phyloP scores from a whole-genome alignment of 1,140 invertebrate genomes.

The Megalopta genalis region DNA sequence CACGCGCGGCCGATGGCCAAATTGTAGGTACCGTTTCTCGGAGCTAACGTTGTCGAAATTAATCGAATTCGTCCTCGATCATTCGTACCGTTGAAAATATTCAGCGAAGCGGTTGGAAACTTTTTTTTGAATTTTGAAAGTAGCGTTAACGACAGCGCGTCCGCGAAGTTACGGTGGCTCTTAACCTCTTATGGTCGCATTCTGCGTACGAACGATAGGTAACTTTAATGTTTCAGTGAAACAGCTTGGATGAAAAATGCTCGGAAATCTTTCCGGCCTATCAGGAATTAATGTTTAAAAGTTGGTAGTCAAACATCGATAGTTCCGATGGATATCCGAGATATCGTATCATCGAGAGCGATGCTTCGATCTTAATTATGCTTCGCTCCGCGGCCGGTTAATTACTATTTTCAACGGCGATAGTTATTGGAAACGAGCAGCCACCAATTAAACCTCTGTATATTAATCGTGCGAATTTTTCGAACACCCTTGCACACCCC shows the following conservation, averaged over 20 bases:
- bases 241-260: too few relatives aligned
- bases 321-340: not conserved
- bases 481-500: not conserved
- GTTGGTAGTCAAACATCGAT: not conserved
- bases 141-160: too few relatives aligned
- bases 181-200: too few relatives aligned
- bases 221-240: too few relatives aligned
- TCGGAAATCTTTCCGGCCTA: too few relatives aligned
- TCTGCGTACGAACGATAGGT: too few relatives aligned
- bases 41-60: not conserved
- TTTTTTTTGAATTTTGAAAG: too few relatives aligned
- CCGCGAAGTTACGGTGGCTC: too few relatives aligned
- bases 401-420: constrained; percentile 1
- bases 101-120: too few relatives aligned
- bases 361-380: not conserved
- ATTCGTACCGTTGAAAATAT: not conserved
- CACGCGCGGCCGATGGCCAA: not conserved
- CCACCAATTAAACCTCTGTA: constrained; percentile 22
- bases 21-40: constrained; percentile 17
- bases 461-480: constrained; percentile 27
- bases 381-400: not conserved
- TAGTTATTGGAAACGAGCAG: not conserved
- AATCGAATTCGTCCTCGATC: not conserved
- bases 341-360: not conserved
- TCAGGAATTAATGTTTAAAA: too few relatives aligned